Evolutionary conservation across 2,888 invertebrate genomes (phyloP).

Genomic region (Julus scandinavius): DNA sequence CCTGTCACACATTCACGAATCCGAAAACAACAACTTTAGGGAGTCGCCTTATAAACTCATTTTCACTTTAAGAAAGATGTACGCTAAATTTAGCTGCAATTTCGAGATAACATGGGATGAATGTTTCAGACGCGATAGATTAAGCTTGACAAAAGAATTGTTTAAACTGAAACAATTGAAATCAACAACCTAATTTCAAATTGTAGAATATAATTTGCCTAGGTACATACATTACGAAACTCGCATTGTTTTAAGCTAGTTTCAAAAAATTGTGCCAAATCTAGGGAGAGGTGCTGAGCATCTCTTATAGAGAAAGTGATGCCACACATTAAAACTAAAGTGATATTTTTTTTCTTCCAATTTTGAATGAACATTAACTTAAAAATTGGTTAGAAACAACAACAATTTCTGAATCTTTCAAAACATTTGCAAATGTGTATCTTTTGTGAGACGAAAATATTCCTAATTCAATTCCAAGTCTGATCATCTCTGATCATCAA

Average conservation of each 20-base stretch:
- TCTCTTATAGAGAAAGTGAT: not conserved
- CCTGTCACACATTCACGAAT: not conserved
- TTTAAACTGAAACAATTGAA: not conserved
- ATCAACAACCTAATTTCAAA: constrained; percentile 17
- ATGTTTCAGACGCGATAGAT: not conserved
- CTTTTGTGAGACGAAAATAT: no score
- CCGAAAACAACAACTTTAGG: not conserved
- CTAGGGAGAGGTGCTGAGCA: not conserved
- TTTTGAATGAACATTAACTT: not conserved
- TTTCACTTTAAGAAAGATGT: not conserved
- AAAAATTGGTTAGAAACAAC: no score
- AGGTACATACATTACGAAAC: not conserved
- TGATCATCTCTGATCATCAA: no score
- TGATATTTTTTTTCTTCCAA: not conserved
- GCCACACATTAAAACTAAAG: not conserved
- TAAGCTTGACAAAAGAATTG: constrained; percentile 13
- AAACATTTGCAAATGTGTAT: no score
- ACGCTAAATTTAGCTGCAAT: not conserved
- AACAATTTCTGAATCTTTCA: no score
- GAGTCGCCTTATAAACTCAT: not conserved
- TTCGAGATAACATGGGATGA: not conserved
- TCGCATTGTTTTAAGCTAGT: not conserved
- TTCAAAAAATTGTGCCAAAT: not conserved
- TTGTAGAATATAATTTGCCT: constrained; percentile 11
- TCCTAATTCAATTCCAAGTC: no score